Evolutionary conservation across 2,113 vertebrate species (phyloP), one percentile per base, ranked within the genome.

Genomic region (Perca fluviatilis): DNA sequence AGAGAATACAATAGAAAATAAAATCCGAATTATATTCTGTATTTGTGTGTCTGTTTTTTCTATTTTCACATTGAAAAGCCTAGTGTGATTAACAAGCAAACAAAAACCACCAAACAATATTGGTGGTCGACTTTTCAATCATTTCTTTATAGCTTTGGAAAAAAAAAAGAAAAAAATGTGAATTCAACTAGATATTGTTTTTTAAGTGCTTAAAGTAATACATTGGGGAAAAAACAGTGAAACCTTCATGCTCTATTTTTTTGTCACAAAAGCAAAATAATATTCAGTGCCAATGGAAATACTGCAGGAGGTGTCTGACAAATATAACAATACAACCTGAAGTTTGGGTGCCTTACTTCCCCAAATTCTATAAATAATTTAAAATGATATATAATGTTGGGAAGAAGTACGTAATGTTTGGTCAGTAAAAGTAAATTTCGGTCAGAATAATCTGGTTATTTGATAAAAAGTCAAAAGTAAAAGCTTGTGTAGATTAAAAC

Each of bases 11-110:
- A n/a, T 0, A 54, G 8, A 72, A 19, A 15, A 33, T 6, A 4
- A 16, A 4, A 23, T n/a, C 4, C 40, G 12, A 16, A 33, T 23
- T 47, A 19, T 19, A 25, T 57, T 63, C 9, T 40, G 21, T 9
- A 56, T 36, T 53, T 53, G 18, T 49, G 7, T 25, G 36, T 19
- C 5, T 61, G 12, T 56, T 49, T 25, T 25, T 65, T 64, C 3
- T 53, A 27, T 46, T 67, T 58, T 36, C 64, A 36, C 13, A 60
- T 67, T 54, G 16, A 54, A 25, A 10, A 53, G 2, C 6, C 12
- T 54, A 62, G 43, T 62, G 33, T 79, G 65, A 70, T 46, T n/a
- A 62, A 30, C 27, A 43, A 70, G 27, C n/a, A 70, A 16, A 56
- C 33, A 5, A 33, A 61, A 60, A 27, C n/a, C 60, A 15, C 33